Evolutionary conservation across 1,140 invertebrate genomes (phyloP).

Genomic region (Dinoponera quadriceps): DNA sequence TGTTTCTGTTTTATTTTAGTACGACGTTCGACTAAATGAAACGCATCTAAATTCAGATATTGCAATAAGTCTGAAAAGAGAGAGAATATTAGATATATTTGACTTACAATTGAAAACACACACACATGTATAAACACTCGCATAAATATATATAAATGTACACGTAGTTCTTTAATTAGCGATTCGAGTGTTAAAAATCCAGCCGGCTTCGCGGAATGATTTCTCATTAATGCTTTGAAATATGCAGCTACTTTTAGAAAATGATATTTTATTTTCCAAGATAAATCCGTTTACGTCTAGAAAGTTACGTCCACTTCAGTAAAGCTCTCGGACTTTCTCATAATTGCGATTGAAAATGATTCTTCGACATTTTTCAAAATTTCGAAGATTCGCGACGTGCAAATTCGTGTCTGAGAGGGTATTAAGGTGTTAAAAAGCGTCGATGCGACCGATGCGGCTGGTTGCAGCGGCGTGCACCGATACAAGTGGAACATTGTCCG

Average conservation of each 20-base stretch:
- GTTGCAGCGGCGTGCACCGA: constrained; percentile 68
- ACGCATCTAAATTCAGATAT: too few relatives aligned
- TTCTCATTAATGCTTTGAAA: constrained; percentile 3
- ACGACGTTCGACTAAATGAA: too few relatives aligned
- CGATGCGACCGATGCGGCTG: constrained; percentile 73
- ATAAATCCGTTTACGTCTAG: neutral
- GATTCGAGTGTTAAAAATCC: neutral
- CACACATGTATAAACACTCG: too few relatives aligned
- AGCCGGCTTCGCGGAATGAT: neutral
- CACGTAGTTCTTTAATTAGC: too few relatives aligned
- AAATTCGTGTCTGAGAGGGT: neutral
- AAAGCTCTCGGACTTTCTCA: neutral
- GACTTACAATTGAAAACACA: too few relatives aligned
- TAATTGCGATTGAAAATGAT: neutral
- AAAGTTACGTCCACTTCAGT: too few relatives aligned
- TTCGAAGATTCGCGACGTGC: neutral
- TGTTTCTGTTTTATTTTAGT: too few relatives aligned
- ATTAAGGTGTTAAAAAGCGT: constrained; percentile 75
- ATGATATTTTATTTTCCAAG: neutral
- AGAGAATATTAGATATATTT: too few relatives aligned
- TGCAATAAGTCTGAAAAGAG: too few relatives aligned
- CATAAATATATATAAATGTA: too few relatives aligned
- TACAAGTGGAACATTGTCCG: constrained; percentile 84
- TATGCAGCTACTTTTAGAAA: neutral
- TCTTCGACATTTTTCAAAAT: neutral